These are phyloP conservation scores for Apis dorsata DNA, from an alignment of 1,140 invertebrate genomes.

Conservation along the genomic window DNA sequence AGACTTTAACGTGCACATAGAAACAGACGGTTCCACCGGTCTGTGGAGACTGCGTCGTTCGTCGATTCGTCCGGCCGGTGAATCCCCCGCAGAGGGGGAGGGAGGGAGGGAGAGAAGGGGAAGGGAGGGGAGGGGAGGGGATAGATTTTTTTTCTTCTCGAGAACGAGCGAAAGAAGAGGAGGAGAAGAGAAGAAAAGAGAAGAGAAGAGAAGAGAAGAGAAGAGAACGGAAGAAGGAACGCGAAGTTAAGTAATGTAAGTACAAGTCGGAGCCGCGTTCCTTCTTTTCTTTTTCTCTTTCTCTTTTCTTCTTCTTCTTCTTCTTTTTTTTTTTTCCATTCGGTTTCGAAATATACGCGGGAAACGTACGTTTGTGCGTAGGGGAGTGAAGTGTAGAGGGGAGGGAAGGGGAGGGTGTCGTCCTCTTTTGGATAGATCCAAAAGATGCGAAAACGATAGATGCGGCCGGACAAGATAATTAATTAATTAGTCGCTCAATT, in stretches of 20 bases:
- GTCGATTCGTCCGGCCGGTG: neutral
- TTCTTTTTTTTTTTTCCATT: neutral
- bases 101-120: accelerated
- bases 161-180: slow-evolving; percentile 40
- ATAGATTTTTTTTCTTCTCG: neutral
- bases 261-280: slow-evolving; percentile 28
- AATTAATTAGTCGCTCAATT: slow-evolving; percentile 67
- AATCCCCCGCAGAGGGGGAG: slow-evolving; percentile 7
- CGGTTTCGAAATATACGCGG: neutral
- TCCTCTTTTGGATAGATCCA: neutral
- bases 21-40: slow-evolving; percentile 44
- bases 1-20: slow-evolving; percentile 72
- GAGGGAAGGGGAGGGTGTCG: neutral
- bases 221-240: slow-evolving; percentile 38
- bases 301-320: neutral
- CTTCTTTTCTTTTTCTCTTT: neutral
- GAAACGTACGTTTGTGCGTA: neutral
- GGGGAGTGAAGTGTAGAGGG: too few species aligned
- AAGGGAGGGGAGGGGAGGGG: too few species aligned
- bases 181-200: slow-evolving; percentile 42
- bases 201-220: slow-evolving; percentile 36
- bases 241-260: slow-evolving; percentile 37
- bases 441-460: slow-evolving; percentile 68
- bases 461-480: slow-evolving; percentile 72
- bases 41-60: slow-evolving; percentile 59